These are phyloP conservation scores for Eumacrocentrus americanus DNA, from an alignment of 2,888 invertebrate species.

Conservation along the genomic window DNA sequence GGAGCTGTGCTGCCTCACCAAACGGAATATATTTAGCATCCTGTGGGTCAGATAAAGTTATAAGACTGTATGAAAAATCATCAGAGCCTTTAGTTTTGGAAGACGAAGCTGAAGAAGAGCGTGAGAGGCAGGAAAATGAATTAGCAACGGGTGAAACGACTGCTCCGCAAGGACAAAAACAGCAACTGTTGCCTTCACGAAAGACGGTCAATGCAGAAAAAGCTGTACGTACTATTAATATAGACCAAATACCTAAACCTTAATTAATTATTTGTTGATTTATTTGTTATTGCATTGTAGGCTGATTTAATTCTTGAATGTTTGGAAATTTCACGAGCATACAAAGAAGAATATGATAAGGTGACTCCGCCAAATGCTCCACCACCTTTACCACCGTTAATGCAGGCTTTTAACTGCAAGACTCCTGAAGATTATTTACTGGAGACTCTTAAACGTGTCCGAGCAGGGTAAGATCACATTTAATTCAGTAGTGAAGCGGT, in stretches of 20 bases:
- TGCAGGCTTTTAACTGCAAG: constrained; percentile 78
- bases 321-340: constrained; percentile 75
- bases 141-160: constrained; percentile 77
- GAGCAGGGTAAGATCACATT: constrained; percentile 71
- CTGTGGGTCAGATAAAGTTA: constrained; percentile 86
- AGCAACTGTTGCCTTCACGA: constrained; percentile 81
- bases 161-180: constrained; percentile 73
- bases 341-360: constrained; percentile 67
- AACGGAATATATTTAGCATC: constrained; percentile 80
- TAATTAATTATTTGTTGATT: too few relatives aligned
- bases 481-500: neutral
- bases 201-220: constrained; percentile 88
- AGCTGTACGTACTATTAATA: constrained; percentile 58
- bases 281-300: too few relatives aligned
- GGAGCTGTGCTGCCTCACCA: constrained; percentile 76
- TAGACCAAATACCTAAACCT: too few relatives aligned
- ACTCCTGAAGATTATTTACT: constrained; percentile 81
- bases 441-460: constrained; percentile 78
- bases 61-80: constrained; percentile 85
- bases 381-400: constrained; percentile 76
- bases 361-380: constrained; percentile 61
- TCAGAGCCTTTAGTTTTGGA: constrained; percentile 90
- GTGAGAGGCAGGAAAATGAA: constrained; percentile 75
- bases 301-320: constrained; percentile 94
- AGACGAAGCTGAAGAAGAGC: constrained; percentile 86